Evolutionary conservation across 2,888 invertebrate species (phyloP).

Genomic region (Acheta domesticus): DNA sequence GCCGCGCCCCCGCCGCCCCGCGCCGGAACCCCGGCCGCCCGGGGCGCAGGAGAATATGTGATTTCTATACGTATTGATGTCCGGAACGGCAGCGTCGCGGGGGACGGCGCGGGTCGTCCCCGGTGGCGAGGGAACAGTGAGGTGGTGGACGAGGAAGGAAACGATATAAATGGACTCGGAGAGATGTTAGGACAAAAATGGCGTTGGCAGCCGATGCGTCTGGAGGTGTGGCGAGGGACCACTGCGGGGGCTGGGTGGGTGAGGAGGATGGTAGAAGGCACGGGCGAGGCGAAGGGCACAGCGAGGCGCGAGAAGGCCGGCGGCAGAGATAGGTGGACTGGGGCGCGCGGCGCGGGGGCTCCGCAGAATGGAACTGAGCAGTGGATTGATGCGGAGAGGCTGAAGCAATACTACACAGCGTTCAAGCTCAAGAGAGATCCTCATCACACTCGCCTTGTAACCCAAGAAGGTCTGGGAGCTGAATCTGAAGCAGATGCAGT

Average conservation of each 20-base stretch:
- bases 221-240: not conserved
- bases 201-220: not conserved
- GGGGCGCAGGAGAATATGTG: not conserved
- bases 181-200: not conserved
- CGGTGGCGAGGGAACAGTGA: not conserved
- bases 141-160: not conserved
- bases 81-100: not conserved
- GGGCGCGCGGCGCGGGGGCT: too few relatives aligned
- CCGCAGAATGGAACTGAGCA: too few relatives aligned
- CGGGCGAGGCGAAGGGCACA: not conserved
- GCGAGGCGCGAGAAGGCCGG: not conserved
- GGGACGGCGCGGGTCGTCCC: not conserved
- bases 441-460: too few relatives aligned
- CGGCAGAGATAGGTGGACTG: not conserved
- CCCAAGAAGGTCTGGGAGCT: too few relatives aligned
- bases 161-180: not conserved
- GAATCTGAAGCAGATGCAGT: too few relatives aligned
- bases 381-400: too few relatives aligned
- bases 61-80: slow-evolving; percentile 18
- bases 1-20: not conserved
- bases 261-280: not conserved
- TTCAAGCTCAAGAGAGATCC: too few relatives aligned
- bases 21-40: not conserved
- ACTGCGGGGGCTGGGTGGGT: too few relatives aligned
- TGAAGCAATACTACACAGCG: too few relatives aligned